phyloP scores from a whole-genome alignment of 2,888 invertebrate species.

The Dilophus febrilis region DNA sequence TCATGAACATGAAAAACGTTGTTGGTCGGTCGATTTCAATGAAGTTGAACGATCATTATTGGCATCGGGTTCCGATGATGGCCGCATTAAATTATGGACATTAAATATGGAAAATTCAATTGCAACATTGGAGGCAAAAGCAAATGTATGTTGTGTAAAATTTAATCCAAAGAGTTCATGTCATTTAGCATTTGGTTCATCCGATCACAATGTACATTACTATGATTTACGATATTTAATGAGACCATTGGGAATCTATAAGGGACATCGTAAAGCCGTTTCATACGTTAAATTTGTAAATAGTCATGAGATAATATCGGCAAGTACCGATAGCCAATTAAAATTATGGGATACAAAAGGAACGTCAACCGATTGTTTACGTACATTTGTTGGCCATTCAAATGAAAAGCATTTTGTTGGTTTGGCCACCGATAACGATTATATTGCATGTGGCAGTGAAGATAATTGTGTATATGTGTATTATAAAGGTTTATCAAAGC shows the following conservation, averaged over 20 bases:
- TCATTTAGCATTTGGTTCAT: conserved; percentile 88
- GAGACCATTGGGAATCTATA: conserved; percentile 64
- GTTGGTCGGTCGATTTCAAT: conserved; percentile 94
- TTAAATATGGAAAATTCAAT: conserved; percentile 74
- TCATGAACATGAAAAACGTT: conserved; percentile 85
- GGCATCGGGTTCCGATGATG: conserved; percentile 86
- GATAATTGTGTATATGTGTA: conserved; percentile 86
- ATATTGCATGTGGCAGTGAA: conserved; percentile 88
- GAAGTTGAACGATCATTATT: conserved; percentile 74
- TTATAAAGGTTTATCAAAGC: conserved; percentile 75
- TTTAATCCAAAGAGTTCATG: conserved; percentile 72
- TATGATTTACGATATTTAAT: conserved; percentile 78
- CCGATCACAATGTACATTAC: conserved; percentile 92
- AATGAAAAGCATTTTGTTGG: conserved; percentile 96
- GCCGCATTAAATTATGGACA: conserved; percentile 83
- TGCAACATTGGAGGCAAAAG: conserved; percentile 78
- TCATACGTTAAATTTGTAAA: conserved; percentile 87
- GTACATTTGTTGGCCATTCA: conserved; percentile 78
- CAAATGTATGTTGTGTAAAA: conserved; percentile 90
- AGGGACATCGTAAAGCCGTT: conserved; percentile 84
- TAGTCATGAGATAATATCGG: conserved; percentile 71
- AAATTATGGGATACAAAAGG: conserved; percentile 86
- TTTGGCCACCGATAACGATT: conserved; percentile 78
- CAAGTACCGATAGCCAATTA: conserved; percentile 78
- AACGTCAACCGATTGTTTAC: conserved; percentile 50